Conservation (phyloP, 2,797 vertebrate genomes). For the Pseudochaenichthys georgianus region DNA sequence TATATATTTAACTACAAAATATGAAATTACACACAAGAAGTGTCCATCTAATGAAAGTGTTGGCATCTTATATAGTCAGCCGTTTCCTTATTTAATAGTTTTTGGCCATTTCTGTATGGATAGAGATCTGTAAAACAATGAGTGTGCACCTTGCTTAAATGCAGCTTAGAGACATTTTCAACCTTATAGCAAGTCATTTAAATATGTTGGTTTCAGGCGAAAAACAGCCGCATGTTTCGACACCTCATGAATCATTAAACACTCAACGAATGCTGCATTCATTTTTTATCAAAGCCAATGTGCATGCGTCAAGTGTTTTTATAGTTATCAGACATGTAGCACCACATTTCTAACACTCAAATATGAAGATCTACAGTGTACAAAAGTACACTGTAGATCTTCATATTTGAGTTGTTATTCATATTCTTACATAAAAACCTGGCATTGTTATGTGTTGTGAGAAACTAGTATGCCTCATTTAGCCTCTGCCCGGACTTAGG, state of each 20-base stretch:
- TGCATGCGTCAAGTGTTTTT: background rate
- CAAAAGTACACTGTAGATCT: background rate
- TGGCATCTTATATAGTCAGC: background rate
- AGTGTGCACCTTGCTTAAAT: conserved; percentile 10
- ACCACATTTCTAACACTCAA: background rate
- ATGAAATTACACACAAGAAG: background rate
- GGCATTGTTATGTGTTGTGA: conserved; percentile 10
- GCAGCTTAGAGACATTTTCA: background rate
- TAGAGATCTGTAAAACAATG: conserved; percentile 1
- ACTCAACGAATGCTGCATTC: background rate
- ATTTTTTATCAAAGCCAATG: background rate
- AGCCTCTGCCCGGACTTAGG: conserved; percentile 16
- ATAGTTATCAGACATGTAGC: conserved; percentile 1
- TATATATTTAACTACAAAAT: background rate
- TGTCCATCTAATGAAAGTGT: background rate
- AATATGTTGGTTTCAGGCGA: conserved; percentile 1
- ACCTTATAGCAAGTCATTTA: background rate
- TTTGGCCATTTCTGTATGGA: background rate
- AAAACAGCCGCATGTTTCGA: background rate
- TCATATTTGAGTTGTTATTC: conserved; percentile 24
- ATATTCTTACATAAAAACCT: conserved; percentile 5
- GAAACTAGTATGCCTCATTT: background rate
- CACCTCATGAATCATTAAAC: conserved; percentile 17
- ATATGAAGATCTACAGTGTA: too few relatives aligned
- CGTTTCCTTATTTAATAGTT: conserved; percentile 11